Conservation (phyloP, 2,797 vertebrate species). For the Astyanax mexicanus region DNA sequence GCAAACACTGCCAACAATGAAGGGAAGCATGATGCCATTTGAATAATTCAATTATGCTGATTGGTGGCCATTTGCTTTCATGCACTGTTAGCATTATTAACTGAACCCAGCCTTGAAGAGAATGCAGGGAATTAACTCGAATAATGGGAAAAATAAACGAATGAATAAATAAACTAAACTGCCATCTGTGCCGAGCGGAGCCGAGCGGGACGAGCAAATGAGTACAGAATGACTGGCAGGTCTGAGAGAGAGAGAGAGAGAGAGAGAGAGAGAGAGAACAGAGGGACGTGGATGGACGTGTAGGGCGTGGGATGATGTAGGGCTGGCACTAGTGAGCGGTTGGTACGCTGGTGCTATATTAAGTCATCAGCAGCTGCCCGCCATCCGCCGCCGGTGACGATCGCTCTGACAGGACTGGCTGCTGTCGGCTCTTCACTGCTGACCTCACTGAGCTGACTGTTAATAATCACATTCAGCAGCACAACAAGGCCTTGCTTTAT, state of each 20-base stretch:
- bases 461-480: background rate
- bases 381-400: conserved; percentile 32
- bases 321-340: conserved; percentile 23
- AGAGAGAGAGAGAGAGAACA: conserved; percentile 4
- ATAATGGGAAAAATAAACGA: conserved; percentile 21
- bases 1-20: background rate
- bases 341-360: conserved; percentile 17
- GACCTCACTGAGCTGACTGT: background rate
- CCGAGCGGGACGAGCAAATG: conserved; percentile 46
- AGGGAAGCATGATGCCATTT: background rate
- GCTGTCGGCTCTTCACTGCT: background rate
- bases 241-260: conserved; percentile 3
- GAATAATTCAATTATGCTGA: background rate
- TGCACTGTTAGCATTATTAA: background rate
- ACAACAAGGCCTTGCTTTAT: background rate
- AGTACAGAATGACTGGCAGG: conserved; percentile 42
- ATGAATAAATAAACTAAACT: conserved; percentile 5
- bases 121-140: background rate
- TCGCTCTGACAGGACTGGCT: conserved; percentile 27
- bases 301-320: conserved; percentile 25
- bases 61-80: background rate
- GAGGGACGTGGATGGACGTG: background rate
- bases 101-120: background rate
- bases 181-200: conserved; percentile 39
- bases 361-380: conserved; percentile 41